A percentile compares a stretch with the other conserved stretches of the same genome.
Evolutionary conservation across 2,113 vertebrate species (phyloP).

Genomic region (Eclectus roratus): DNA sequence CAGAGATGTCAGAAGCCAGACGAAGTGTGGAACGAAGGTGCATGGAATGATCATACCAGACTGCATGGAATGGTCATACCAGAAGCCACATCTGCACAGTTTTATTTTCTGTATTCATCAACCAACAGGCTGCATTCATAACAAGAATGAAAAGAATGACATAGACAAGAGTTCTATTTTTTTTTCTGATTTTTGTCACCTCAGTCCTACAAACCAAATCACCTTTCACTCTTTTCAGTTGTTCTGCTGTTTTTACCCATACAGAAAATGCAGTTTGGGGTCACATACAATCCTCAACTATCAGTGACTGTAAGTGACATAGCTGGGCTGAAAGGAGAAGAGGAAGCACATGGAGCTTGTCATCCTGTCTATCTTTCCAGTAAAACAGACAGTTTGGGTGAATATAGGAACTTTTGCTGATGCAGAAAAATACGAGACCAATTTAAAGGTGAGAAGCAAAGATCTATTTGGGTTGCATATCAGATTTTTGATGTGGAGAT

Average conservation of each 20-base stretch:
- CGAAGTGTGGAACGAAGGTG: not conserved
- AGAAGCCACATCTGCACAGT: not conserved
- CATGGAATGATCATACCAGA: not conserved
- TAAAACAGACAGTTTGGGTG: not conserved
- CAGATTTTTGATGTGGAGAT: not conserved
- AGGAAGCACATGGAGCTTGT: not conserved
- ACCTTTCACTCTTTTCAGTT: conserved; percentile 11
- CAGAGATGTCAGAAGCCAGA: not conserved
- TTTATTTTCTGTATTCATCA: not conserved
- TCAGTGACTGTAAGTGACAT: not conserved
- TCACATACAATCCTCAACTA: not conserved
- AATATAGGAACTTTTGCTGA: not conserved
- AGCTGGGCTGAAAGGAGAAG: not conserved
- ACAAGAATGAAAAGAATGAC: not conserved
- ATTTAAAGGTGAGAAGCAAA: not conserved
- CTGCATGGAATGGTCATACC: not conserved
- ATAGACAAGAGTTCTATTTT: not conserved
- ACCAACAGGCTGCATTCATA: not conserved
- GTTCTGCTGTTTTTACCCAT: not conserved
- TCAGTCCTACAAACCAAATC: conserved; percentile 30
- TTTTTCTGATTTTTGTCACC: not conserved
- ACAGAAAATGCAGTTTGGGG: not conserved
- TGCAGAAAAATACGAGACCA: not conserved
- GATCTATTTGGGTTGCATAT: not conserved
- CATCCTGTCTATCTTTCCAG: not conserved